Evolutionary conservation across 92 coral and sea anemone genomes (phyloP).

Genomic region (Galaxea fascicularis): DNA sequence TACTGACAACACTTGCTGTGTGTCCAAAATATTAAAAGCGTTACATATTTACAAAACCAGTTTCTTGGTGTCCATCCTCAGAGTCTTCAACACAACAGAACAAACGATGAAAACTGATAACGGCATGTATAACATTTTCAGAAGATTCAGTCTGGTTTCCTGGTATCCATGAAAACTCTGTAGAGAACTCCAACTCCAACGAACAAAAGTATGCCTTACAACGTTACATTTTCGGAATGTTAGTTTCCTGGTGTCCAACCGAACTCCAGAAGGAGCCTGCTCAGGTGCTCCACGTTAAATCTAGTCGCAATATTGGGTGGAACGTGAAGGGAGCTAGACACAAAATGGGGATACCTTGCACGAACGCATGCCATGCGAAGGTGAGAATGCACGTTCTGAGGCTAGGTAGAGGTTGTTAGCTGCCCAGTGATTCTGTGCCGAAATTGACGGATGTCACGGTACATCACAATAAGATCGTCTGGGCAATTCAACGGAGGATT

Average conservation of each 20-base stretch:
- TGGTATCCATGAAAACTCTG: not conserved
- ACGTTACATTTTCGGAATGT: not conserved
- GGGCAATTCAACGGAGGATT: conserved; percentile 35
- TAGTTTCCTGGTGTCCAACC: no score
- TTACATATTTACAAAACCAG: no score
- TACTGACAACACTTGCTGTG: no score
- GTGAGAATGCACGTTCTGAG: conserved; percentile 56
- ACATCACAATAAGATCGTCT: no score
- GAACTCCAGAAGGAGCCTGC: not conserved
- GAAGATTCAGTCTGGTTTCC: no score
- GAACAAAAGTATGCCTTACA: no score
- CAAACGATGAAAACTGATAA: no score
- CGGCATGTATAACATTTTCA: no score
- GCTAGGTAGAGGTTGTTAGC: not conserved
- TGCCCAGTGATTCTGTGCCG: conserved; percentile 28
- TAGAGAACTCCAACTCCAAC: no score
- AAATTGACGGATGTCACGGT: conserved; percentile 37
- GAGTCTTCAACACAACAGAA: no score
- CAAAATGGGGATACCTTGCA: conserved; percentile 42
- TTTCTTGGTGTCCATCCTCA: no score
- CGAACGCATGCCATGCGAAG: conserved; percentile 40
- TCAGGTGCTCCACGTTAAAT: conserved; percentile 11
- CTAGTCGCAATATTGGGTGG: conserved; percentile 22
- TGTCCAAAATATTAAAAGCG: no score
- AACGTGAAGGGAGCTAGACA: conserved; percentile 16